These are phyloP conservation scores for Pilophorus perplexus DNA, from an alignment of 2,888 invertebrate genomes.

Conservation along the genomic window DNA sequence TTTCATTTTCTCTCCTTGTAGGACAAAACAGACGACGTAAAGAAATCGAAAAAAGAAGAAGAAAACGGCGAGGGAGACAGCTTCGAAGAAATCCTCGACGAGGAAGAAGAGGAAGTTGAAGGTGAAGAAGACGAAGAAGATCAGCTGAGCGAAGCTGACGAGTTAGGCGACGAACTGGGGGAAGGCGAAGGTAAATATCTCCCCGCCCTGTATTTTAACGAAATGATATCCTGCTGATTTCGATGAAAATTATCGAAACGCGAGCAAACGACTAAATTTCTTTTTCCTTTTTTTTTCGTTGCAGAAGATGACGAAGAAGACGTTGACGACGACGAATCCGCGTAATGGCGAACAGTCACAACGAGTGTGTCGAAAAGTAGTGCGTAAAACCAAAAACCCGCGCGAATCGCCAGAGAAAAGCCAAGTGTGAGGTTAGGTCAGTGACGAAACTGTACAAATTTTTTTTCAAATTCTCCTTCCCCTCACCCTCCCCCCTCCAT, in stretches of 20 bases:
- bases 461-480: no score
- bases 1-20: slow-evolving; percentile 45
- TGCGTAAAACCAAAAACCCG: no score
- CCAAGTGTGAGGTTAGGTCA: slow-evolving; percentile 46
- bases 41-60: slow-evolving; percentile 57
- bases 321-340: slow-evolving; percentile 49
- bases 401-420: slow-evolving; percentile 28
- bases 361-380: slow-evolving; percentile 30
- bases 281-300: slow-evolving; percentile 34
- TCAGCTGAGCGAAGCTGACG: slow-evolving; percentile 63
- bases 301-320: slow-evolving; percentile 49
- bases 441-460: slow-evolving; percentile 41
- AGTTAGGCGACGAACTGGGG: slow-evolving; percentile 40
- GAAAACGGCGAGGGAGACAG: slow-evolving; percentile 68
- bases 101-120: slow-evolving; percentile 63
- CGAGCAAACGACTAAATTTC: not conserved
- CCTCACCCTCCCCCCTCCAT: no score
- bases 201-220: no score
- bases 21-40: slow-evolving; percentile 53
- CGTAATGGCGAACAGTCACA: slow-evolving; percentile 46
- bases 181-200: slow-evolving; percentile 35
- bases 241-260: not conserved
- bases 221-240: not conserved
- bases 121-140: slow-evolving; percentile 68
- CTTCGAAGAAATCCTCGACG: slow-evolving; percentile 55